Evolutionary conservation across 92 coral and sea anemone species (phyloP).

Genomic region (Epizoanthus fatuus): DNA sequence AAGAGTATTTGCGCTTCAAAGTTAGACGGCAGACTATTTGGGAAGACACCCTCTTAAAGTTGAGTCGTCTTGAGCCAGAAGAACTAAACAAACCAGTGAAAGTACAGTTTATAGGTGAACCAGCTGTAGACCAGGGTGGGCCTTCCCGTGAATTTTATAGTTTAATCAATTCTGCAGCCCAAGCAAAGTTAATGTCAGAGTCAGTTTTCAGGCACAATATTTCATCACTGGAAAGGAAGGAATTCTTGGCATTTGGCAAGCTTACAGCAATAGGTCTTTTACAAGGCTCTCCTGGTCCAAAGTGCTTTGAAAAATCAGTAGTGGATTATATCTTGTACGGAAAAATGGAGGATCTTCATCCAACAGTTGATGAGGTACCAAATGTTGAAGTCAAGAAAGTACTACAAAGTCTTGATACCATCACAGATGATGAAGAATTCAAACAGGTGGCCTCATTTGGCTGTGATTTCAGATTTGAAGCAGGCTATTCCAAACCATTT

Average conservation of each 20-base stretch:
- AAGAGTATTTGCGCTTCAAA: conserved; percentile 52
- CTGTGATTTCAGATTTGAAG: conserved; percentile 69
- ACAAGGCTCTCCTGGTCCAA: conserved; percentile 59
- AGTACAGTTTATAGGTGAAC: conserved; percentile 21
- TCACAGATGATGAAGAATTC: conserved; percentile 65
- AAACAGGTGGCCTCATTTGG: conserved; percentile 59
- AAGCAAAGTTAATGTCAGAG: conserved; percentile 23
- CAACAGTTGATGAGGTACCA: conserved; percentile 61
- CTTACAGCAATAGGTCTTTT: conserved; percentile 48
- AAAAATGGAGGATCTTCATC: conserved; percentile 41
- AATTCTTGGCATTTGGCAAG: conserved; percentile 21
- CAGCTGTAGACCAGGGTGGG: conserved; percentile 12
- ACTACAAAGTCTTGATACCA: conserved; percentile 35
- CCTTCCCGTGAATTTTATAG: conserved; percentile 13
- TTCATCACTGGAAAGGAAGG: conserved; percentile 19
- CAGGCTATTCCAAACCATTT: conserved; percentile 71
- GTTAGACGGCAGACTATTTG: conserved; percentile 58
- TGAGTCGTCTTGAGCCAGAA: neutral
- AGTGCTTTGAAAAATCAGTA: conserved; percentile 49
- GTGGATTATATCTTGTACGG: conserved; percentile 50
- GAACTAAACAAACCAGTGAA: conserved; percentile 14
- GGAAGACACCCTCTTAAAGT: conserved; percentile 39
- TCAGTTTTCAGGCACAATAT: conserved; percentile 48
- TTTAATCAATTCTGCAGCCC: conserved; percentile 9
- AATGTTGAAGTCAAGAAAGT: conserved; percentile 48